phyloP scores from a whole-genome alignment of 2,113 vertebrate species.

The Zosterops borbonicus region DNA sequence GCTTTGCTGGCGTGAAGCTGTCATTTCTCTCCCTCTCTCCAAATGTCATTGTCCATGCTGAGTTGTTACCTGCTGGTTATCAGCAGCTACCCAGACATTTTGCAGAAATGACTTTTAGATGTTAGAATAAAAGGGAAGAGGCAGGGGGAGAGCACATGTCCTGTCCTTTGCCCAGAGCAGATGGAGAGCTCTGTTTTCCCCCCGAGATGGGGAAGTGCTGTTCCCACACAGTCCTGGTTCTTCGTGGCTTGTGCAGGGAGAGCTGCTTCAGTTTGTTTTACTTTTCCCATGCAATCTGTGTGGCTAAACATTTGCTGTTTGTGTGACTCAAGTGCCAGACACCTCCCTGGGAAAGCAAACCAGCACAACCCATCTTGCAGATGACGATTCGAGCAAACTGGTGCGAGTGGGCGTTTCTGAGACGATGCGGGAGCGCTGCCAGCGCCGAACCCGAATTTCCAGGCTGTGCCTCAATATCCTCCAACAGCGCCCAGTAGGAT shows the following conservation, averaged over 20 bases:
- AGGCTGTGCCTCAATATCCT: not conserved
- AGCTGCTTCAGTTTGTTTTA: slow-evolving; percentile 61
- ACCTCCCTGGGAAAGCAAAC: slow-evolving; percentile 7
- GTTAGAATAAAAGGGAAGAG: not conserved
- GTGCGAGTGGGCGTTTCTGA: not conserved
- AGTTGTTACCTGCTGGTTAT: slow-evolving; percentile 63
- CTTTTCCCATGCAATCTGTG: slow-evolving; percentile 8
- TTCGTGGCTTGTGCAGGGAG: not conserved
- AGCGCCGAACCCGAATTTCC: not conserved
- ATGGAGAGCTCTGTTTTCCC: slow-evolving; percentile 42
- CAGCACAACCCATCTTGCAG: not conserved
- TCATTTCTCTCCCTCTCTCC: slow-evolving; percentile 52
- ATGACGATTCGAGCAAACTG: not conserved
- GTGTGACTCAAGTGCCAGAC: slow-evolving; percentile 51
- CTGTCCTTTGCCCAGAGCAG: slow-evolving; percentile 25
- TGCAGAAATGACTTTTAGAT: slow-evolving; percentile 60
- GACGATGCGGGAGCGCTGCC: not conserved
- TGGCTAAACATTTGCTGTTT: slow-evolving; percentile 63
- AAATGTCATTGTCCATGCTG: slow-evolving; percentile 69
- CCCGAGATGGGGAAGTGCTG: not conserved
- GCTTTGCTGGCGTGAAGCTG: slow-evolving; percentile 44
- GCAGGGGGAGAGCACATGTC: slow-evolving; percentile 17
- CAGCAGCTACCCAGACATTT: slow-evolving; percentile 53
- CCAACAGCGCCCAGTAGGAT: not conserved
- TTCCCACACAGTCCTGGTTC: slow-evolving; percentile 40